Evolutionary conservation across 2,888 invertebrate genomes (phyloP), one percentile per base, ranked within the genome.

Genomic region (Mythimna lalbum): DNA sequence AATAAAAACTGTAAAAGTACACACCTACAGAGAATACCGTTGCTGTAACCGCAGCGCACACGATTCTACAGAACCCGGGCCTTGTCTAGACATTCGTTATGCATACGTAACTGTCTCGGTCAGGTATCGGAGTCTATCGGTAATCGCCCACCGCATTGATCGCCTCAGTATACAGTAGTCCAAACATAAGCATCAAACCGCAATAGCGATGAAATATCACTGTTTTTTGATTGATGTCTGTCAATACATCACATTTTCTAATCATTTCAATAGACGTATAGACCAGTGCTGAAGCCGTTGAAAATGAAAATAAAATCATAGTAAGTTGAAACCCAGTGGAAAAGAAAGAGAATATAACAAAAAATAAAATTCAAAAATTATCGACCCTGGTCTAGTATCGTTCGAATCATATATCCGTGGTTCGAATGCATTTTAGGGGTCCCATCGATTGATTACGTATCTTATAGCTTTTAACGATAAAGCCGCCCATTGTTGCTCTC

Each of bases 91-190:
- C 72, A 68, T 74, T 60, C 73, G 66, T 69, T 31, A 68, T 56
- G 73, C 68, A 69, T 64, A 67, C 55, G 65, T 82, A 80, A 82
- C 82, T 80, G 82, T 80, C 74, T 69, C 52, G 66, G 63, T 70
- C 68, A 57, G 27, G 65, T 78, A 69, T 81, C 73, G 63, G 55
- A 63, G 61, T 23, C 63, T 81, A 69, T 81, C 73, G 62, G 57
- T 68, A 57, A 80, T 61, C 63, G 64, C 17, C 14, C 33, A 63
- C 66, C 73, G 61, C 64, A 67, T 21, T 49, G 19, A 56, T 67
- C 19, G 68, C 27, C 2, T 4, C 2, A 3, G 27, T n/a, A 36
- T 14, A 14, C 39, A 39, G 14, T 39, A 39, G 19, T 59, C 12
- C 14, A 55, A 43, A 31, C 52, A n/a, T 60, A 23, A 31, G n/a